Conservation (phyloP, 2,888 invertebrate species). For the Coleophora flavipennella region DNA sequence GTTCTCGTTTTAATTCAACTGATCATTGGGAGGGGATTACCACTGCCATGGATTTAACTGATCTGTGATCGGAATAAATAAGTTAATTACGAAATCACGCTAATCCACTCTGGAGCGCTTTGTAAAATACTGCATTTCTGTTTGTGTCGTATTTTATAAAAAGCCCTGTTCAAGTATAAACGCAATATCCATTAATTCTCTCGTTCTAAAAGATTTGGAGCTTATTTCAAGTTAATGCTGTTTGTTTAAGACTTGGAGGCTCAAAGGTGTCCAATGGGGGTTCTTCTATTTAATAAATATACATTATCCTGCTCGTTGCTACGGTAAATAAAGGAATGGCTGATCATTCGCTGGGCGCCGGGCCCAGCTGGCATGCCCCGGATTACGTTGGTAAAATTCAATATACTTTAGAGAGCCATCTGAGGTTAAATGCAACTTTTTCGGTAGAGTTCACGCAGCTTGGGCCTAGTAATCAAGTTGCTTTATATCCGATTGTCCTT, state of each 20-base stretch:
- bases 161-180: not conserved
- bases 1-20: no score
- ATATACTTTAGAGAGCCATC: constrained; percentile 56
- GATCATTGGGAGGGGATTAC: no score
- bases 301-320: constrained; percentile 34
- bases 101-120: no score
- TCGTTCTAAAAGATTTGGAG: constrained; percentile 2
- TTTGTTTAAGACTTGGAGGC: constrained; percentile 21
- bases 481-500: constrained; percentile 18
- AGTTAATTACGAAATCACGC: no score
- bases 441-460: constrained; percentile 24
- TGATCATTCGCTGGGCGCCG: constrained; percentile 46
- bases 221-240: constrained; percentile 3
- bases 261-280: constrained; percentile 32
- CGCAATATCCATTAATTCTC: constrained; percentile 4
- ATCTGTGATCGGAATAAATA: no score
- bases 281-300: constrained; percentile 44
- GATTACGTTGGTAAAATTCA: constrained; percentile 62
- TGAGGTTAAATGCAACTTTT: constrained; percentile 46
- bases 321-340: constrained; percentile 47
- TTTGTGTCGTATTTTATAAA: no score
- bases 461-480: constrained; percentile 15
- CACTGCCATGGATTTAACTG: no score
- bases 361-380: constrained; percentile 51
- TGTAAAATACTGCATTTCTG: no score